These are phyloP conservation scores for Melanerpes aurifrons DNA, from an alignment of 2,113 vertebrate genomes.

Conservation along the genomic window DNA sequence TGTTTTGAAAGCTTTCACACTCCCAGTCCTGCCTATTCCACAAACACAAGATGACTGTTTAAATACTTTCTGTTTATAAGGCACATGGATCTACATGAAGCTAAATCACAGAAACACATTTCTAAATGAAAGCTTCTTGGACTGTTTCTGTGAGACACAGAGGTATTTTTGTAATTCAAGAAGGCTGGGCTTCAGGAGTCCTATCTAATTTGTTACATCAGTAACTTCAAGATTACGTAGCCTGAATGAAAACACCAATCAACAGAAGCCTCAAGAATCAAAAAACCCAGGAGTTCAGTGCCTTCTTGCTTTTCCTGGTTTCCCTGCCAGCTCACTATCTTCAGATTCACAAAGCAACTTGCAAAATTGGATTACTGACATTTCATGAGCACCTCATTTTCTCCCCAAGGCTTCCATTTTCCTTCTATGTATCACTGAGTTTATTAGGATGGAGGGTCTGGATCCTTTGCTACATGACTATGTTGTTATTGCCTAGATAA, in stretches of 20 bases:
- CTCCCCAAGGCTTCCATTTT: background rate
- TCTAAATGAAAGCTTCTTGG: constrained; percentile 15
- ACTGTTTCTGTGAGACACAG: background rate
- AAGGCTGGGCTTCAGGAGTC: background rate
- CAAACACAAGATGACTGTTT: background rate
- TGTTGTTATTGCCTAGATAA: background rate
- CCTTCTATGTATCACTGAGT: background rate
- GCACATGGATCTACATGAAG: background rate
- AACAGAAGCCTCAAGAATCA: background rate
- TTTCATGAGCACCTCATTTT: background rate
- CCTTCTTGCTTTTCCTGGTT: background rate
- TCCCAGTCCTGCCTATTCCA: background rate
- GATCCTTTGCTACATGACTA: background rate
- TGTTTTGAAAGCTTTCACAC: background rate
- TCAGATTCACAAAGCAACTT: background rate
- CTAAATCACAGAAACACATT: background rate
- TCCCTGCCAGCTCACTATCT: background rate
- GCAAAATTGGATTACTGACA: background rate
- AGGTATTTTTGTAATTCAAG: background rate
- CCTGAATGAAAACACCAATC: background rate
- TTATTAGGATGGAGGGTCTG: background rate
- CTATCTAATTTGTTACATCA: background rate
- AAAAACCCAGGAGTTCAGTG: background rate
- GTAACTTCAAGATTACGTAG: background rate
- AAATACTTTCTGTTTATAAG: background rate